phyloP scores from a whole-genome alignment of 2,888 invertebrate species.

The Volucella zonaria region DNA sequence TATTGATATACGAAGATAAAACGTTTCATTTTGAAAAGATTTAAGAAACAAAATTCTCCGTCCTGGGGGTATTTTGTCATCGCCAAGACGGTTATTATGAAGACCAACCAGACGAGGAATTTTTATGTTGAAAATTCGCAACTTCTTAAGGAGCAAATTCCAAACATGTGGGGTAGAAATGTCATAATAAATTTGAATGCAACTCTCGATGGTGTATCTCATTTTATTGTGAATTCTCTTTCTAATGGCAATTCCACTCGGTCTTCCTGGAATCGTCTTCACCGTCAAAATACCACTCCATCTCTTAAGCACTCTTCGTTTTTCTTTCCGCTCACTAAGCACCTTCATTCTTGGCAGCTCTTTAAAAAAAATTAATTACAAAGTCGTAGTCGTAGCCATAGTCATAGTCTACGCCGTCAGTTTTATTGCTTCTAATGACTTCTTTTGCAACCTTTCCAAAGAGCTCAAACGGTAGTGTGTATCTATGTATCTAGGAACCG shows the following conservation, averaged over 20 bases:
- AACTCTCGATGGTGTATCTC: neutral
- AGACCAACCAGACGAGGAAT: constrained; percentile 40
- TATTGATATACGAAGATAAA: too few relatives aligned
- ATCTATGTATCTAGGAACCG: constrained; percentile 40
- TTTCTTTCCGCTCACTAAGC: too few relatives aligned
- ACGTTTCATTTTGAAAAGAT: too few relatives aligned
- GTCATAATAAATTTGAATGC: neutral
- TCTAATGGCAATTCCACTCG: too few relatives aligned
- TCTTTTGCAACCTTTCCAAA: constrained; percentile 54
- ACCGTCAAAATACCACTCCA: too few relatives aligned
- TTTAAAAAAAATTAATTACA: too few relatives aligned
- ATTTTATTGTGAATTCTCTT: neutral
- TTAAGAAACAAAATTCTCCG: too few relatives aligned
- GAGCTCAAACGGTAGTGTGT: constrained; percentile 8
- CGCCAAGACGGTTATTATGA: neutral
- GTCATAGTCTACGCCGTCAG: constrained; percentile 11
- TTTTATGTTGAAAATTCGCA: neutral
- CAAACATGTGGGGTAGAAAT: constrained; percentile 10
- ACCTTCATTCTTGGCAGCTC: too few relatives aligned
- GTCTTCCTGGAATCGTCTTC: too few relatives aligned
- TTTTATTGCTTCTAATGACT: constrained; percentile 58
- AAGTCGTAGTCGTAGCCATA: too few relatives aligned
- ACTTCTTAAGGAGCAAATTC: neutral
- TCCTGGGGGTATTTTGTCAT: constrained; percentile 1
- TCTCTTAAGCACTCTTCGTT: too few relatives aligned